Percentiles rank a stretch among this genome's conserved stretches.
phyloP scores from a whole-genome alignment of 2,797 vertebrate species.

The Lerista edwardsae region DNA sequence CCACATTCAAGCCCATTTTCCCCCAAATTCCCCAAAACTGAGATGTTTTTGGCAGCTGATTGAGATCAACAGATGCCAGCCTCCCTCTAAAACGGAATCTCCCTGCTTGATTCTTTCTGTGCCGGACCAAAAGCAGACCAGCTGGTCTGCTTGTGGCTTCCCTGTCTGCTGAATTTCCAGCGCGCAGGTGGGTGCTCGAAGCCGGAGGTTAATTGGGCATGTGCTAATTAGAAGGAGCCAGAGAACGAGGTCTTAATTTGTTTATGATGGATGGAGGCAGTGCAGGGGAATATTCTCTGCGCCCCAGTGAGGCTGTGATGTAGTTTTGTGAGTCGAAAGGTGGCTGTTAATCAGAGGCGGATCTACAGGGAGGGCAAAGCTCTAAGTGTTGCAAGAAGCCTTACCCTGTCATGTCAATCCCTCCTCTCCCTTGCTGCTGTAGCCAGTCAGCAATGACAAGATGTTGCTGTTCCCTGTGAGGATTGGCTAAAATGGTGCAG shows the following conservation, averaged over 20 bases:
- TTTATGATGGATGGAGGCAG: not conserved
- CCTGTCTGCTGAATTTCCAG: not conserved
- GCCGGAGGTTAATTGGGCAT: slow-evolving; percentile 1
- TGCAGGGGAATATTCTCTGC: not conserved
- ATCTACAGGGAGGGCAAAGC: too few relatives aligned
- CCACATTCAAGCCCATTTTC: slow-evolving; percentile 24
- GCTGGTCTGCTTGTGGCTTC: not conserved
- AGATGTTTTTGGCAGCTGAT: not conserved
- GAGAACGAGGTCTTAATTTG: not conserved
- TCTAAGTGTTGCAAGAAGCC: too few relatives aligned
- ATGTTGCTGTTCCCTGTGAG: too few relatives aligned
- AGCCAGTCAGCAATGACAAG: too few relatives aligned
- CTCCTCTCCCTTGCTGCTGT: too few relatives aligned
- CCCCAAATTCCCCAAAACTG: too few relatives aligned
- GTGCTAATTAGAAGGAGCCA: slow-evolving; percentile 10
- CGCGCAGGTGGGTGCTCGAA: not conserved
- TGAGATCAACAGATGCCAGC: not conserved
- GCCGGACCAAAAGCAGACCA: too few relatives aligned
- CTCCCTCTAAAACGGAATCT: not conserved
- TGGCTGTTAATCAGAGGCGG: too few relatives aligned
- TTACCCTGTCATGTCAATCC: too few relatives aligned
- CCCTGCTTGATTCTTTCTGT: not conserved
- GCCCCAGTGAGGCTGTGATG: too few relatives aligned
- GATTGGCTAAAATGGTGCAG: too few relatives aligned
- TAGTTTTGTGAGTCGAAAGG: too few relatives aligned